Conservation (phyloP, 2,113 vertebrate genomes). For the Pollachius pollachius region DNA sequence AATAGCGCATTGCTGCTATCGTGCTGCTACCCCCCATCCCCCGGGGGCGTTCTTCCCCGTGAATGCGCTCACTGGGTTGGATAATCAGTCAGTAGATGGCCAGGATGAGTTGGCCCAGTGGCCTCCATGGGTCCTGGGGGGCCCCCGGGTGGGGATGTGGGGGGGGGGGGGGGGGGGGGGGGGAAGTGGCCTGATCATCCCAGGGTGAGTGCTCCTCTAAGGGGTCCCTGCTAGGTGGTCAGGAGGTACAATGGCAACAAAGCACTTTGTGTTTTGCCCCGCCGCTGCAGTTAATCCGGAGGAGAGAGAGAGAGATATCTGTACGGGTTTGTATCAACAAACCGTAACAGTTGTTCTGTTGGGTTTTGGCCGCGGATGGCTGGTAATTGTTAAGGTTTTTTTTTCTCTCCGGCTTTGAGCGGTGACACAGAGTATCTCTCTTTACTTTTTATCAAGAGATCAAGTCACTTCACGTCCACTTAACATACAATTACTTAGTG, state of each 20-base stretch:
- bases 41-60: slow-evolving; percentile 43
- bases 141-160: slow-evolving; percentile 23
- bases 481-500: slow-evolving; percentile 37
- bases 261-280: slow-evolving; percentile 57
- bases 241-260: slow-evolving; percentile 67
- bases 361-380: slow-evolving; percentile 43
- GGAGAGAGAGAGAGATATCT: slow-evolving; percentile 36
- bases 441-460: slow-evolving; percentile 6
- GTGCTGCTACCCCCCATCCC: slow-evolving; percentile 1
- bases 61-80: slow-evolving; percentile 75
- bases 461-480: slow-evolving; percentile 6
- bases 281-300: slow-evolving; percentile 47
- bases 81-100: slow-evolving; percentile 76
- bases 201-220: slow-evolving; percentile 65
- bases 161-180: slow-evolving; percentile 2
- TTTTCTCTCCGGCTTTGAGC: slow-evolving; percentile 18
- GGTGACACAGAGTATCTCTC: slow-evolving; percentile 8
- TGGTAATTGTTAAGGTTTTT: slow-evolving; percentile 26
- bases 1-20: slow-evolving; percentile 69
- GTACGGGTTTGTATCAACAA: slow-evolving; percentile 42
- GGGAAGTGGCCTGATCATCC: slow-evolving; percentile 64
- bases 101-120: slow-evolving; percentile 71
- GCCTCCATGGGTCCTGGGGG: slow-evolving; percentile 54
- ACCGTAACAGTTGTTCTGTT: slow-evolving; percentile 42
- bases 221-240: slow-evolving; percentile 72